These are phyloP conservation scores for Propithecus deckenii DNA, from an alignment of 2,797 vertebrate genomes.

Conservation along the genomic window DNA sequence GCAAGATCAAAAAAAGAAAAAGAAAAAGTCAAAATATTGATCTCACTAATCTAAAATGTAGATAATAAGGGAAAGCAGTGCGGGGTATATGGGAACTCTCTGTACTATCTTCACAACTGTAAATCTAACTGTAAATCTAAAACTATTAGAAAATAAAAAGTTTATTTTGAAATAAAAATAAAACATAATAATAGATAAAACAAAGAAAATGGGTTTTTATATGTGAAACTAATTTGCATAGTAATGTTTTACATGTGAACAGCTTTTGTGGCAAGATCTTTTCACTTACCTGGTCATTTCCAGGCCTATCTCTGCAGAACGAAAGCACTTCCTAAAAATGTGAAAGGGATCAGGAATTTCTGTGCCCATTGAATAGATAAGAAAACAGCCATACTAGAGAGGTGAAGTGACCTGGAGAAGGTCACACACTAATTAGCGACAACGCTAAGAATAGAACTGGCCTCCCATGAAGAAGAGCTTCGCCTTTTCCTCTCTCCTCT, in stretches of 20 bases:
- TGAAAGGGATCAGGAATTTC: not conserved
- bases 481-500: not conserved
- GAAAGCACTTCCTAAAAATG: not conserved
- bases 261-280: slow-evolving; percentile 3
- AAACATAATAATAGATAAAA: not conserved
- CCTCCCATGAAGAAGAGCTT: not conserved
- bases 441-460: not conserved
- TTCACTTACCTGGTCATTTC: not conserved
- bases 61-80: not conserved
- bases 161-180: slow-evolving; percentile 17
- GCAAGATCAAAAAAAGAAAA: no score
- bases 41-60: not conserved
- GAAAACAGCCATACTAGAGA: not conserved
- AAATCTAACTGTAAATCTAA: not conserved
- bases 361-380: not conserved
- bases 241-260: not conserved
- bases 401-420: not conserved
- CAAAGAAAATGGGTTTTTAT: not conserved
- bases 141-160: not conserved
- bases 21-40: not conserved
- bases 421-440: not conserved
- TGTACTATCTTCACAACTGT: not conserved
- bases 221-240: not conserved
- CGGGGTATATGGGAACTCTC: not conserved
- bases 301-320: not conserved